Evolutionary conservation across 2,113 vertebrate genomes (phyloP).

Genomic region (Poeciliopsis occidentalis): DNA sequence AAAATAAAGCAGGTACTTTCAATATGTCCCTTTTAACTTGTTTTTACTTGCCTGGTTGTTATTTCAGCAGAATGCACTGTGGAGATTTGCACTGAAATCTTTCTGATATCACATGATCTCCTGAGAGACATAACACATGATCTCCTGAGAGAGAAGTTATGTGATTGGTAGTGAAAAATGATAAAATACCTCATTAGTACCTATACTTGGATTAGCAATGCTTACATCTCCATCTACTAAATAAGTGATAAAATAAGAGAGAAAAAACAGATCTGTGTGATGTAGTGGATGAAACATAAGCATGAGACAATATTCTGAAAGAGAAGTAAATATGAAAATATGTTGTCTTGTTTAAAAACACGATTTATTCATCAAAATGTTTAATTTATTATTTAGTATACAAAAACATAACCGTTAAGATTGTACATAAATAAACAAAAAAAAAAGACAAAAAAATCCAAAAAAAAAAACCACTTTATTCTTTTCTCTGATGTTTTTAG

Average conservation of each 20-base stretch:
- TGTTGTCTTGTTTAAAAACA: neutral
- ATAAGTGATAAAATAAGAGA: neutral
- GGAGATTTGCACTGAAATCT: slow-evolving; percentile 3
- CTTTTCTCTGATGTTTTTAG: neutral
- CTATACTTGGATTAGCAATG: slow-evolving; percentile 29
- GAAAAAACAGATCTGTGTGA: no score
- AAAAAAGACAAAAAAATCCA: no score
- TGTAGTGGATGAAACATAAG: neutral
- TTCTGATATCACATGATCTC: slow-evolving; percentile 24
- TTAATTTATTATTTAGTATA: neutral
- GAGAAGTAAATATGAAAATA: neutral
- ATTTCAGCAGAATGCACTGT: neutral
- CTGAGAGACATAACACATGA: slow-evolving; percentile 7
- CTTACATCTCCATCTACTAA: slow-evolving; percentile 4
- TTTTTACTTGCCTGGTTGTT: slow-evolving; percentile 9
- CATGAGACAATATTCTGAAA: neutral
- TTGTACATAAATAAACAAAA: no score
- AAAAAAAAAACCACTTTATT: neutral
- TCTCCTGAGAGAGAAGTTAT: slow-evolving; percentile 16
- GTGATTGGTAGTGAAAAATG: slow-evolving; percentile 31
- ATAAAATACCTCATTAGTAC: slow-evolving; percentile 15
- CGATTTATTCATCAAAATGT: neutral
- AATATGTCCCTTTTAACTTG: neutral
- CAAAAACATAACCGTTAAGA: neutral
- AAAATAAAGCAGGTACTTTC: neutral